These are phyloP conservation scores for Trypoxylon attenuatum DNA, from an alignment of 2,888 invertebrate genomes.

Conservation along the genomic window DNA sequence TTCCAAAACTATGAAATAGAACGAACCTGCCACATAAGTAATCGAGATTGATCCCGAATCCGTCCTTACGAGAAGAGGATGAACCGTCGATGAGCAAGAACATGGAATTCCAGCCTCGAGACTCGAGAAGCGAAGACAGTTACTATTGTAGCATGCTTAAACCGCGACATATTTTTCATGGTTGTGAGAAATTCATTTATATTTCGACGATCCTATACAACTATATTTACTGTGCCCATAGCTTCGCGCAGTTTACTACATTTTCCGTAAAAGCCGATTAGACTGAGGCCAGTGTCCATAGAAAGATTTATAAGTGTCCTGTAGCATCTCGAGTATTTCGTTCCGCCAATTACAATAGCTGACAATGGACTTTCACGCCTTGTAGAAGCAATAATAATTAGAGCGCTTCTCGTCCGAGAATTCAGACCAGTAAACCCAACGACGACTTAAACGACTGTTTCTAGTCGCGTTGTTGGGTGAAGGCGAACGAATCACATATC, in stretches of 20 bases:
- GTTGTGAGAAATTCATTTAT: slow-evolving; percentile 29
- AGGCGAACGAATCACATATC: not conserved
- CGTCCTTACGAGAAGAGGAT: slow-evolving; percentile 38
- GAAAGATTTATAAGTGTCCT: not conserved
- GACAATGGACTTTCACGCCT: slow-evolving; percentile 8
- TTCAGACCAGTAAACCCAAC: not conserved
- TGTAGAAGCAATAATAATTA: not conserved
- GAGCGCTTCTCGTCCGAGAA: not conserved
- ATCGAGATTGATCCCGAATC: slow-evolving; percentile 40
- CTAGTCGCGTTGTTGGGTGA: not conserved
- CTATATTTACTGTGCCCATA: no score
- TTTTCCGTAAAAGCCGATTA: slow-evolving; percentile 3
- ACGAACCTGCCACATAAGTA: slow-evolving; percentile 26
- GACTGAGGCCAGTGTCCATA: slow-evolving; percentile 8
- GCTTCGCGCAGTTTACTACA: slow-evolving; percentile 20
- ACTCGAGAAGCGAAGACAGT: not conserved
- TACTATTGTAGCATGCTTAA: slow-evolving; percentile 11
- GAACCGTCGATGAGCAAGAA: slow-evolving; percentile 1
- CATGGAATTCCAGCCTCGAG: slow-evolving; percentile 9
- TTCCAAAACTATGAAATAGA: not conserved
- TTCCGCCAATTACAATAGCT: not conserved
- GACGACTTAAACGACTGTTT: not conserved
- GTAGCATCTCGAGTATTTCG: slow-evolving; percentile 5
- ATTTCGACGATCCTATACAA: not conserved
- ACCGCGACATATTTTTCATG: slow-evolving; percentile 25